phyloP scores from a whole-genome alignment of 2,888 invertebrate genomes.

The Ochlodes sylvanus region DNA sequence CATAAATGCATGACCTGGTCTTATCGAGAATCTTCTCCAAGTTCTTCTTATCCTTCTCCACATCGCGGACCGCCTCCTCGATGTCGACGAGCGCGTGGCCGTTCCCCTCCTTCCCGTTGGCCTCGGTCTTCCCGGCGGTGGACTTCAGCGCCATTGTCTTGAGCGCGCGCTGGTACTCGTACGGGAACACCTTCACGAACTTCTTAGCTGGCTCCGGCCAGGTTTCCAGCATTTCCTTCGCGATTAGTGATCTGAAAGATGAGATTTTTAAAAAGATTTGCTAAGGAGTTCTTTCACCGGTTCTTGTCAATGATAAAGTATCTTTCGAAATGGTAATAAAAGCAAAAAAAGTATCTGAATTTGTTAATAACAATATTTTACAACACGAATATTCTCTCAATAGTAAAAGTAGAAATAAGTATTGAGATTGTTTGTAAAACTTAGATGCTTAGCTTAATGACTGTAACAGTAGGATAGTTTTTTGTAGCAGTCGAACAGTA shows the following conservation, averaged over 20 bases:
- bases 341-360: too few relatives aligned
- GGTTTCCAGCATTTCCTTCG: constrained; percentile 89
- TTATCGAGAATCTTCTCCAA: constrained; percentile 93
- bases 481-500: too few relatives aligned
- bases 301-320: too few relatives aligned
- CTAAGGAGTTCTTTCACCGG: too few relatives aligned
- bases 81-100: constrained; percentile 89
- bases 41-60: constrained; percentile 91
- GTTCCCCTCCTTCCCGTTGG: constrained; percentile 67
- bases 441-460: too few relatives aligned
- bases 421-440: too few relatives aligned
- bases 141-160: constrained; percentile 85
- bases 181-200: constrained; percentile 98
- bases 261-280: too few relatives aligned
- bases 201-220: constrained; percentile 91
- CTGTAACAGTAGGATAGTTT: too few relatives aligned
- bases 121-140: constrained; percentile 57
- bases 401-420: too few relatives aligned
- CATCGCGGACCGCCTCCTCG: constrained; percentile 94
- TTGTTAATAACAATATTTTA: too few relatives aligned
- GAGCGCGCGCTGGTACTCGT: constrained; percentile 97
- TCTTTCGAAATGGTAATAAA: too few relatives aligned
- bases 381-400: too few relatives aligned
- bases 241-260: constrained; percentile 89
- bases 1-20: constrained; percentile 82